Percentiles rank a stretch among this genome's conserved stretches.
Conservation (phyloP, 2,797 vertebrate species). For the Platalea minor region DNA sequence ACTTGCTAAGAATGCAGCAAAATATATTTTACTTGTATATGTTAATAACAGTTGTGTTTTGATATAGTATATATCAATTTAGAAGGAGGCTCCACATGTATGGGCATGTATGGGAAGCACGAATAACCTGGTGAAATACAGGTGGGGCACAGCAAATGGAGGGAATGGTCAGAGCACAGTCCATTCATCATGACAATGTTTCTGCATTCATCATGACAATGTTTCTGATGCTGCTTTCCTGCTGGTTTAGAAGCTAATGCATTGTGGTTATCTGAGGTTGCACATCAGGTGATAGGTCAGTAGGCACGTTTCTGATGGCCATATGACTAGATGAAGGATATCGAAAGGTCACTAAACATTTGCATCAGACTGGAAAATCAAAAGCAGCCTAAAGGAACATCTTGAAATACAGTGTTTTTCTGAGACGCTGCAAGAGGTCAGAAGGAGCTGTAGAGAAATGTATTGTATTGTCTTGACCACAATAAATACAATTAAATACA, state of each 20-base stretch:
- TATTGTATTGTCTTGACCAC: neutral
- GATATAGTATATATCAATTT: neutral
- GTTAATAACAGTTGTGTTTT: neutral
- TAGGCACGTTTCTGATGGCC: neutral
- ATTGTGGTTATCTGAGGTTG: neutral
- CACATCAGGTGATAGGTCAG: neutral
- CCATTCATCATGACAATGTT: neutral
- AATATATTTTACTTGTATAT: neutral
- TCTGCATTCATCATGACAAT: neutral
- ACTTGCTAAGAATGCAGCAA: neutral
- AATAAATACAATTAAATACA: neutral
- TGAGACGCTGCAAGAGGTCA: neutral
- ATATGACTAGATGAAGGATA: neutral
- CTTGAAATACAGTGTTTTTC: neutral
- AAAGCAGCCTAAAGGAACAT: neutral
- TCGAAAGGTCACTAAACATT: constrained; percentile 5
- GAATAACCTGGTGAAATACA: neutral
- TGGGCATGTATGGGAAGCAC: neutral
- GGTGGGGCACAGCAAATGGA: neutral
- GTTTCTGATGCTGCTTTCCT: neutral
- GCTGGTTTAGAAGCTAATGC: neutral
- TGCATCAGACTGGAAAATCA: neutral
- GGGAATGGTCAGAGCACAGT: neutral
- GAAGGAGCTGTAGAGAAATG: neutral
- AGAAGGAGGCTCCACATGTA: neutral